These are phyloP conservation scores for Paraplagusia blochii DNA, from an alignment of 2,113 vertebrate genomes.

Conservation along the genomic window DNA sequence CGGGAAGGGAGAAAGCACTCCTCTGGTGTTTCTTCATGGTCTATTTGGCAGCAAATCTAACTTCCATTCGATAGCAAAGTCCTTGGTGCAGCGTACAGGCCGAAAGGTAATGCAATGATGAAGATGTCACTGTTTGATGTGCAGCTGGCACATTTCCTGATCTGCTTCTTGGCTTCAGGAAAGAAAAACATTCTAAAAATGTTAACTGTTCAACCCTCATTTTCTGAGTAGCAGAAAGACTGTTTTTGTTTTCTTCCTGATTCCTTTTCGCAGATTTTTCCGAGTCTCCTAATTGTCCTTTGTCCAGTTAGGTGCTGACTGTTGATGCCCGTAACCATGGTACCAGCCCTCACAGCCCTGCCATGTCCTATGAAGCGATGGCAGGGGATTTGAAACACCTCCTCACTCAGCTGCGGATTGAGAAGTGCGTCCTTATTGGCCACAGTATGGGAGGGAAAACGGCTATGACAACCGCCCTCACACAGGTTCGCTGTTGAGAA, in stretches of 20 bases:
- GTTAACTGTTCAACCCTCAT: neutral
- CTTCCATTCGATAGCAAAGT: conserved; percentile 85
- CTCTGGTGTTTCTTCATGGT: conserved; percentile 89
- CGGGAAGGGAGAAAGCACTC: conserved; percentile 70
- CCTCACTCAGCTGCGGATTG: conserved; percentile 78
- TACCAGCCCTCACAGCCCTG: conserved; percentile 81
- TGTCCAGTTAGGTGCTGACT: conserved; percentile 87
- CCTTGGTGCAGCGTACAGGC: conserved; percentile 81
- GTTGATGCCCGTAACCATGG: conserved; percentile 95
- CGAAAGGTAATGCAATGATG: conserved; percentile 81
- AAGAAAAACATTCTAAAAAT: no score
- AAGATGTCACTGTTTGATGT: conserved; percentile 21
- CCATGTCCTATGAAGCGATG: conserved; percentile 88
- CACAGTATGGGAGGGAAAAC: conserved; percentile 99
- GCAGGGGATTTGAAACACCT: conserved; percentile 82
- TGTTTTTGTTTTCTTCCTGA: neutral
- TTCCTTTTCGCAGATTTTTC: conserved; percentile 33
- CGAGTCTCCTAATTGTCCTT: conserved; percentile 66
- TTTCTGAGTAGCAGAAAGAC: neutral
- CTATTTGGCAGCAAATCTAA: conserved; percentile 90
- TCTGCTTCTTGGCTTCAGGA: no score
- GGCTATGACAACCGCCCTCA: conserved; percentile 86
- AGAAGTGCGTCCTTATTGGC: conserved; percentile 86
- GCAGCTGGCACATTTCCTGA: conserved; percentile 3
- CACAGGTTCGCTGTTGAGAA: conserved; percentile 72